Evolutionary conservation across 2,113 vertebrate species (phyloP).

Genomic region (Neogobius melanostomus): DNA sequence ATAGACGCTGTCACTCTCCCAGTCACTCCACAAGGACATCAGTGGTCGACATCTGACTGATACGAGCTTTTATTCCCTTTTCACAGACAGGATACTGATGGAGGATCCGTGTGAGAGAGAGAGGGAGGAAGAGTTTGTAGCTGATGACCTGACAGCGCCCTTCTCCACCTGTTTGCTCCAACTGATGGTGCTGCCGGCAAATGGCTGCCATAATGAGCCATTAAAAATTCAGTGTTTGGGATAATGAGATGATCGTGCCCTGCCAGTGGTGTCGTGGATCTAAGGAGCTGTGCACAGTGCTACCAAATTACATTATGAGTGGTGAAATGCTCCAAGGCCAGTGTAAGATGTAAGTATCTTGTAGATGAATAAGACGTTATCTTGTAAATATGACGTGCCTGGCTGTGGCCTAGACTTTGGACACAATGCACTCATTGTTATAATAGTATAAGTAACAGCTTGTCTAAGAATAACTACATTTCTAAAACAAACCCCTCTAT

Average conservation of each 20-base stretch:
- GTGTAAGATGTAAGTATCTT: constrained; percentile 37
- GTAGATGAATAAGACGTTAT: constrained; percentile 55
- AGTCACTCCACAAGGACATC: constrained; percentile 45
- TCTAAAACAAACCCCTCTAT: constrained; percentile 52
- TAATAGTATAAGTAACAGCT: constrained; percentile 62
- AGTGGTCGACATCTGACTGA: constrained; percentile 55
- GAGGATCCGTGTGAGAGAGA: constrained; percentile 39
- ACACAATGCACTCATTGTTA: constrained; percentile 55
- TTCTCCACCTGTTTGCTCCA: constrained; percentile 65
- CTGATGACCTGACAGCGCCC: constrained; percentile 58
- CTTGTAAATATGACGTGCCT: constrained; percentile 61
- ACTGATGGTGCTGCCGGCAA: constrained; percentile 45
- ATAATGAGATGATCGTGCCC: constrained; percentile 62
- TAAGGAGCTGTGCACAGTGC: constrained; percentile 24
- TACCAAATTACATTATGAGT: constrained; percentile 34
- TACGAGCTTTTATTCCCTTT: constrained; percentile 49
- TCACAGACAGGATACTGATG: constrained; percentile 40
- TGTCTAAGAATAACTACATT: constrained; percentile 49
- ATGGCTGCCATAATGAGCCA: constrained; percentile 52
- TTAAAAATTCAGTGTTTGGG: constrained; percentile 65
- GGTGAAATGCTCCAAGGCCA: constrained; percentile 42
- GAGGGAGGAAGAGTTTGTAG: constrained; percentile 47
- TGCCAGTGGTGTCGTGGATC: constrained; percentile 45
- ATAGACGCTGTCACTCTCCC: constrained; percentile 31
- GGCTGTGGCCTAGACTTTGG: constrained; percentile 44